phyloP scores from a whole-genome alignment of 2,888 invertebrate genomes.

The Mythimna loreyi region DNA sequence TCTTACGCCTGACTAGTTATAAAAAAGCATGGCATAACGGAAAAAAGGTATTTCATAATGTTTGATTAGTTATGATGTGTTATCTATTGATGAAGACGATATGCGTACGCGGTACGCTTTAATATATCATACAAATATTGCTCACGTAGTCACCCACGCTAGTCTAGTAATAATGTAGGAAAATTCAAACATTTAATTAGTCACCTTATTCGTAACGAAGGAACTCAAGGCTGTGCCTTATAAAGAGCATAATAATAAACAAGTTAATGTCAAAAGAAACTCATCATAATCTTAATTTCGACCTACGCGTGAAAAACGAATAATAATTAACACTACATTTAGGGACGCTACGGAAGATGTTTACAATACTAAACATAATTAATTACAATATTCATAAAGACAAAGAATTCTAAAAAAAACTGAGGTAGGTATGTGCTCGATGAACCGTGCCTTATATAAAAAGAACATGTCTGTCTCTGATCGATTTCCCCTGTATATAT shows the following conservation, averaged over 20 bases:
- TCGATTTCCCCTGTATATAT: slow-evolving; percentile 42
- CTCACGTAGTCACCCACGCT: slow-evolving; percentile 80
- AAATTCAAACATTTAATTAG: slow-evolving; percentile 88
- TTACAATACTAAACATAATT: slow-evolving; percentile 32
- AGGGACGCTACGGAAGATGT: slow-evolving; percentile 39
- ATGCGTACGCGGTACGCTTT: slow-evolving; percentile 58
- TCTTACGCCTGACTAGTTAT: slow-evolving; percentile 73
- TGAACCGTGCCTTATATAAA: slow-evolving; percentile 20
- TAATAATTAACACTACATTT: slow-evolving; percentile 67
- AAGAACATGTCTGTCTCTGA: slow-evolving; percentile 25
- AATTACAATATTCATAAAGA: slow-evolving; percentile 22
- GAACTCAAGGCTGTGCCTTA: slow-evolving; percentile 86
- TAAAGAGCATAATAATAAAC: slow-evolving; percentile 86
- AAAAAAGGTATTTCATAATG: slow-evolving; percentile 61
- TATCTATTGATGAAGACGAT: slow-evolving; percentile 56
- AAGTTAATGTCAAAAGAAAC: slow-evolving; percentile 84
- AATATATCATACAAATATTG: slow-evolving; percentile 72
- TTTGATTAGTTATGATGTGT: slow-evolving; percentile 56
- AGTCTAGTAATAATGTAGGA: slow-evolving; percentile 82
- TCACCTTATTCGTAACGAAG: slow-evolving; percentile 83
- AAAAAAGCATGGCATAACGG: slow-evolving; percentile 65
- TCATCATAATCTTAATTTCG: slow-evolving; percentile 86
- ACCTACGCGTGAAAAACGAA: slow-evolving; percentile 83
- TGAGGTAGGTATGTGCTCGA: slow-evolving; percentile 6
- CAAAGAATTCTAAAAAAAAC: slow-evolving; percentile 8